Evolutionary conservation across 1,140 invertebrate species (phyloP).

Genomic region (Drosophila mojavensis): DNA sequence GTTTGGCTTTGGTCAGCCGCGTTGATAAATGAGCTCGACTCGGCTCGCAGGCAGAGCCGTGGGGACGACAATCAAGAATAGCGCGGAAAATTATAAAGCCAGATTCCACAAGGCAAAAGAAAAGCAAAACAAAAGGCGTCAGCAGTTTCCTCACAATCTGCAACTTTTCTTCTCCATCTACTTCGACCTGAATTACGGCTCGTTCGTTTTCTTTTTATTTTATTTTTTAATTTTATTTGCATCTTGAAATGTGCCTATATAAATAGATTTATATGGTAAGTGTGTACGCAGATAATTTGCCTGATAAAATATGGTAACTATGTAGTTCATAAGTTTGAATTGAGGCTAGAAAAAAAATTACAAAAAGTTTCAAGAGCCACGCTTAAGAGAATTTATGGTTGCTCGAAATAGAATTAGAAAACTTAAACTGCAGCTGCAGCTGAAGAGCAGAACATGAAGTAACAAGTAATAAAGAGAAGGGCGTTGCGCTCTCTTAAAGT

Average conservation of each 20-base stretch:
- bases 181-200: slow-evolving; percentile 37
- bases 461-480: too few species aligned
- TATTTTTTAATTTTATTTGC: slow-evolving; percentile 37
- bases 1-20: slow-evolving; percentile 58
- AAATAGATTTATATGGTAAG: background rate
- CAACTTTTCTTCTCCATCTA: slow-evolving; percentile 1
- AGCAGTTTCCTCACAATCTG: slow-evolving; percentile 35
- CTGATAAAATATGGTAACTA: slow-evolving; percentile 26
- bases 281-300: slow-evolving; percentile 37
- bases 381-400: background rate
- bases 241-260: slow-evolving; percentile 40
- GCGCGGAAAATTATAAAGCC: slow-evolving; percentile 74
- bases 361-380: slow-evolving; percentile 3
- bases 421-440: background rate
- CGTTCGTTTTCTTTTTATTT: background rate
- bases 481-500: too few species aligned
- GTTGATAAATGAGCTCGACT: slow-evolving; percentile 73
- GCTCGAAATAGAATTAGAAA: background rate
- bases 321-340: slow-evolving; percentile 51
- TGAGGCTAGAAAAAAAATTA: slow-evolving; percentile 28
- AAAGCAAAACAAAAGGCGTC: slow-evolving; percentile 57
- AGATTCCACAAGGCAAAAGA: slow-evolving; percentile 48
- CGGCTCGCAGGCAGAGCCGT: slow-evolving; percentile 17
- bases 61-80: slow-evolving; percentile 76
- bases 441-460: too few species aligned